A percentile compares a stretch with the other conserved stretches of the same genome.
phyloP scores from a whole-genome alignment of 1,140 invertebrate genomes.

The Cepaea nemoralis region DNA sequence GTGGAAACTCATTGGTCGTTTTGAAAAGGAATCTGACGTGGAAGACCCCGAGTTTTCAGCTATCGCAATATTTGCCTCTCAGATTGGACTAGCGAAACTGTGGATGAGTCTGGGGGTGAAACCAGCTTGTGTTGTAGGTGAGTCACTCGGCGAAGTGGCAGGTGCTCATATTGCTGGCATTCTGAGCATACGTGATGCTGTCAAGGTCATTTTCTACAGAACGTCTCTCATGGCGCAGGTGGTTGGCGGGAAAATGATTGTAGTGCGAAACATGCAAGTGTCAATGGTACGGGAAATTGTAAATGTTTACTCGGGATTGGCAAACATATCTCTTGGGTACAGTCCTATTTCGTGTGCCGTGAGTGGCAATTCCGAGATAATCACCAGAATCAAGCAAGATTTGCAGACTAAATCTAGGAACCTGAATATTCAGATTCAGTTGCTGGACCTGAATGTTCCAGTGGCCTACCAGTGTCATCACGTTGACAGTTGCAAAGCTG shows the following conservation, averaged over 20 bases:
- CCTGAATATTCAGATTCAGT: too few relatives aligned
- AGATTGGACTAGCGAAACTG: constrained; percentile 52
- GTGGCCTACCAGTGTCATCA: constrained; percentile 56
- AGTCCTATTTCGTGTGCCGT: constrained; percentile 55
- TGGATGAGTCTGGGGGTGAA: constrained; percentile 53
- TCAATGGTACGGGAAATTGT: constrained; percentile 38
- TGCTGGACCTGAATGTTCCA: constrained; percentile 39
- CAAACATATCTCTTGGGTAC: constrained; percentile 53
- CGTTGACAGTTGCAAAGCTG: constrained; percentile 37
- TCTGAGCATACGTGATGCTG: constrained; percentile 51
- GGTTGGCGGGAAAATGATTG: constrained; percentile 53
- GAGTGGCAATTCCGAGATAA: constrained; percentile 49
- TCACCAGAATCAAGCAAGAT: constrained; percentile 34
- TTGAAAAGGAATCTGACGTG: constrained; percentile 37
- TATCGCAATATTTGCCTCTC: constrained; percentile 59
- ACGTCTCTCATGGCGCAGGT: constrained; percentile 43
- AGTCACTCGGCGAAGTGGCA: constrained; percentile 63
- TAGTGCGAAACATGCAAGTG: constrained; percentile 47
- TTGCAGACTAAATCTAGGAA: neutral
- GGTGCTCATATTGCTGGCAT: constrained; percentile 53
- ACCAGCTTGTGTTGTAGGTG: constrained; percentile 56
- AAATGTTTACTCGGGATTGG: constrained; percentile 37
- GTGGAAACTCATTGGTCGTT: constrained; percentile 42
- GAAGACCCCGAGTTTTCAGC: constrained; percentile 51
- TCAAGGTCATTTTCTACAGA: constrained; percentile 54